Percentiles rank a stretch among this genome's conserved stretches.
phyloP scores from a whole-genome alignment of 2,113 vertebrate genomes.

The Neomonachus schauinslandi region DNA sequence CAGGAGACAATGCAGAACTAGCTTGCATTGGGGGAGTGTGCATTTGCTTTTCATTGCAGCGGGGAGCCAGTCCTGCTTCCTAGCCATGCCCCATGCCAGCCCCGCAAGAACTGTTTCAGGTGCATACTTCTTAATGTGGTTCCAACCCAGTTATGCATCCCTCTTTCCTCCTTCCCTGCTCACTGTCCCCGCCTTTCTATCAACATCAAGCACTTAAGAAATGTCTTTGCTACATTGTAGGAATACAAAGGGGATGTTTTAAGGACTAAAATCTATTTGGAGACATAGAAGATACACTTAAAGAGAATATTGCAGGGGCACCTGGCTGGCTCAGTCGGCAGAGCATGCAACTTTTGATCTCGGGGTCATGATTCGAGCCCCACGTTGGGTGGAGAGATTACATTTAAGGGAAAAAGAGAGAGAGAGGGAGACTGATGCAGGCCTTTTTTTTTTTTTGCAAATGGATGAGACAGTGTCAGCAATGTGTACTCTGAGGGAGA shows the following conservation, averaged over 20 bases:
- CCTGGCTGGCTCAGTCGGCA: background rate
- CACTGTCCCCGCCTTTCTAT: background rate
- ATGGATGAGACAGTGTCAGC: background rate
- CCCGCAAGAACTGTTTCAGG: background rate
- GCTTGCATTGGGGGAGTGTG: background rate
- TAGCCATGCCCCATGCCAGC: background rate
- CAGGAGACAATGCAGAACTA: background rate
- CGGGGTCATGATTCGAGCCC: background rate
- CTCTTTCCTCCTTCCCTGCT: background rate
- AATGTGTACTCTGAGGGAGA: background rate
- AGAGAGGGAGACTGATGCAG: background rate
- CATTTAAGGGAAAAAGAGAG: background rate
- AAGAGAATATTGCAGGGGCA: background rate
- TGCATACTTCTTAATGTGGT: background rate
- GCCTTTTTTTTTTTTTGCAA: background rate
- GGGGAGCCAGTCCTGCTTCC: background rate
- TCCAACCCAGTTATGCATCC: rapidly evolving
- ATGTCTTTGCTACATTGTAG: background rate
- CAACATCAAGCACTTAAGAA: background rate
- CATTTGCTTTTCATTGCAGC: background rate
- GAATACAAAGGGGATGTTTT: background rate
- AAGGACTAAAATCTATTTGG: background rate
- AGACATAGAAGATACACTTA: background rate
- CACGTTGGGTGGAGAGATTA: background rate
- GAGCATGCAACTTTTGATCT: background rate